These are phyloP conservation scores for Lerema accius DNA, from an alignment of 1,140 invertebrate genomes.

Conservation along the genomic window DNA sequence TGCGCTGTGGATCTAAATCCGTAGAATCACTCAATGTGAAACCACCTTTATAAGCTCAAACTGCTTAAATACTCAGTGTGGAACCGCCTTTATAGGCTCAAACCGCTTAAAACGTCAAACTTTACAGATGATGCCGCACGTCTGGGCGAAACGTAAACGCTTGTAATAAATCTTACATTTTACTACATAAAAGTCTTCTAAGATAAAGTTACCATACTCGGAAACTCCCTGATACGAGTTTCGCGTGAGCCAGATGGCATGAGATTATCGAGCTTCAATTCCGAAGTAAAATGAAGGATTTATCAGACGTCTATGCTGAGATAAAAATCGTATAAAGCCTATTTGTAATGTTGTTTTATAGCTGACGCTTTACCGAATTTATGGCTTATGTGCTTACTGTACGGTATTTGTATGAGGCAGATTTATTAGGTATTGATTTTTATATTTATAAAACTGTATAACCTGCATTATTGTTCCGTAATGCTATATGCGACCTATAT, in stretches of 20 bases:
- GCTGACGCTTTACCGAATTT: slow-evolving; percentile 2
- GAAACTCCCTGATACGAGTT: neutral
- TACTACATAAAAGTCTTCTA: neutral
- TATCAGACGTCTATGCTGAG: neutral
- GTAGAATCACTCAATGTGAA: no score
- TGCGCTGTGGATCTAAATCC: no score
- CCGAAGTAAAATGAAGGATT: slow-evolving; percentile 19
- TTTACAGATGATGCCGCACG: no score
- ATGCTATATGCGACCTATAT: no score
- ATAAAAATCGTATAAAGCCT: slow-evolving; percentile 12
- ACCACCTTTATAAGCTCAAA: no score
- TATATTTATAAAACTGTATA: no score
- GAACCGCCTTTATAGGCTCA: no score
- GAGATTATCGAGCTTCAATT: slow-evolving; percentile 7
- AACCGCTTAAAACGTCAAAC: no score
- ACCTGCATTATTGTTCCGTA: no score
- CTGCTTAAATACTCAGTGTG: no score
- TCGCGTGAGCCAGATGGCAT: neutral
- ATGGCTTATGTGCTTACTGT: slow-evolving; percentile 14
- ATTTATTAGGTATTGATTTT: slow-evolving; percentile 1
- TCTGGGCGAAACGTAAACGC: no score
- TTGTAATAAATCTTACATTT: no score
- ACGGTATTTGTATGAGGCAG: slow-evolving; percentile 5
- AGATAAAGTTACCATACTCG: neutral
- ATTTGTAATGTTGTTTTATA: slow-evolving; percentile 21